A percentile compares a stretch with the other conserved stretches of the same genome.
phyloP scores from a whole-genome alignment of 2,797 vertebrate species.

The Tachyglossus aculeatus region DNA sequence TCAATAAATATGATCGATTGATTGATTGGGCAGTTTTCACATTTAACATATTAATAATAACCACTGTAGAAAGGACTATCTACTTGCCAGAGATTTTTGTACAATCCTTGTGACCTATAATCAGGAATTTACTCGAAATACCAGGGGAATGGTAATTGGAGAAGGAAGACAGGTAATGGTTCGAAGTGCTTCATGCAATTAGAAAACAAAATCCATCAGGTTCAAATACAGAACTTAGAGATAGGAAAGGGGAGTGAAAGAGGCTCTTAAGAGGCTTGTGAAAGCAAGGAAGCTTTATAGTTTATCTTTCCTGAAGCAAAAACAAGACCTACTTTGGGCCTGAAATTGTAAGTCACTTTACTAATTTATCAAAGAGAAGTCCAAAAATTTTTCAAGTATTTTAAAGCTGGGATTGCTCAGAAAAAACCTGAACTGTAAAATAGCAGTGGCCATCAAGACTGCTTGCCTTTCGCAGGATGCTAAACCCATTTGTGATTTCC shows the following conservation, averaged over 20 bases:
- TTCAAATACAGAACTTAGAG: too few species aligned
- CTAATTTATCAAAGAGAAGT: background rate
- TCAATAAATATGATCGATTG: too few species aligned
- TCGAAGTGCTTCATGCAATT: background rate
- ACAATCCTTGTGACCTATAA: background rate
- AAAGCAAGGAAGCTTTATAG: background rate
- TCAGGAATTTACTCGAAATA: background rate
- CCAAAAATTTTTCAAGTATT: background rate
- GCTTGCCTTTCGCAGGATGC: background rate
- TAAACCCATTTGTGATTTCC: constrained; percentile 2
- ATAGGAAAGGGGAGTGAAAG: background rate
- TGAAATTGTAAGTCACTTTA: background rate
- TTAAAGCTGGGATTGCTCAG: background rate
- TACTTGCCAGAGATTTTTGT: background rate
- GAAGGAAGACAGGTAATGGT: background rate
- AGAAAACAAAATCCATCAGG: background rate
- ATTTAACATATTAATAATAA: constrained; percentile 8
- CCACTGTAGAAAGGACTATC: background rate
- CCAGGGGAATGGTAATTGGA: background rate
- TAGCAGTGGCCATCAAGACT: background rate
- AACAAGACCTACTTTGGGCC: background rate
- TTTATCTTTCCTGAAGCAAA: background rate
- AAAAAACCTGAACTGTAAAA: background rate
- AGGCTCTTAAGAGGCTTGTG: background rate
- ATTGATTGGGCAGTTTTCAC: too few species aligned